A percentile compares a stretch with the other conserved stretches of the same genome.
Conservation (phyloP, 2,113 vertebrate species). For the Chloropsis hardwickii region DNA sequence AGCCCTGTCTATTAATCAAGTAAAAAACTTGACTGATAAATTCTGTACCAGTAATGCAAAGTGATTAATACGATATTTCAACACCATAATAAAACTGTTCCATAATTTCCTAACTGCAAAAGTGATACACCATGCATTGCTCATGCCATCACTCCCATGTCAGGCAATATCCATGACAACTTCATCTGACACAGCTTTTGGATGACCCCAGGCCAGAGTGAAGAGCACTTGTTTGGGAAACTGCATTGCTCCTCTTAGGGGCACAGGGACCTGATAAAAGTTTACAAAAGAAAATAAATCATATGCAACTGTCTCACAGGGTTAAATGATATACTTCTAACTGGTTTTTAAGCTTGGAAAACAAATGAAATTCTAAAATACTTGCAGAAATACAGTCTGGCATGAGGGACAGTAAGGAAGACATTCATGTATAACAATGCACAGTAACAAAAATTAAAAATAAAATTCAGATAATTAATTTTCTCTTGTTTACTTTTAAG, state of each 20-base stretch:
- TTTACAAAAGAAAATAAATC: neutral
- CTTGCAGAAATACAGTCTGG: neutral
- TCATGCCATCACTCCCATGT: neutral
- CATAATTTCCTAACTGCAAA: neutral
- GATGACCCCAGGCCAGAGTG: neutral
- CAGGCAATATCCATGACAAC: neutral
- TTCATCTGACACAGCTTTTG: neutral
- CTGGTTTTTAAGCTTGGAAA: neutral
- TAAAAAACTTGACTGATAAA: neutral
- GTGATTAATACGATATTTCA: neutral
- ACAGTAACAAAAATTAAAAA: neutral
- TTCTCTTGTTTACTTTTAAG: neutral
- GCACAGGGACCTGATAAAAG: neutral
- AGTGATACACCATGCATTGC: neutral
- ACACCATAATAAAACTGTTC: neutral
- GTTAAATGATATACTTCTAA: neutral
- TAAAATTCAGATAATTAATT: neutral
- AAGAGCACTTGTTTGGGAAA: neutral
- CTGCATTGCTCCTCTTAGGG: neutral
- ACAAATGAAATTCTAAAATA: neutral
- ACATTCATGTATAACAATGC: accelerated
- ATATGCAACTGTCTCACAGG: neutral
- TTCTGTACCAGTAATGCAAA: neutral
- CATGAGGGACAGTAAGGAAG: neutral
- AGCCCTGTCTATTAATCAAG: neutral